Evolutionary conservation across 1,140 invertebrate genomes (phyloP), one percentile per base, ranked within the genome.

Genomic region (Drosophila ohnishii): DNA sequence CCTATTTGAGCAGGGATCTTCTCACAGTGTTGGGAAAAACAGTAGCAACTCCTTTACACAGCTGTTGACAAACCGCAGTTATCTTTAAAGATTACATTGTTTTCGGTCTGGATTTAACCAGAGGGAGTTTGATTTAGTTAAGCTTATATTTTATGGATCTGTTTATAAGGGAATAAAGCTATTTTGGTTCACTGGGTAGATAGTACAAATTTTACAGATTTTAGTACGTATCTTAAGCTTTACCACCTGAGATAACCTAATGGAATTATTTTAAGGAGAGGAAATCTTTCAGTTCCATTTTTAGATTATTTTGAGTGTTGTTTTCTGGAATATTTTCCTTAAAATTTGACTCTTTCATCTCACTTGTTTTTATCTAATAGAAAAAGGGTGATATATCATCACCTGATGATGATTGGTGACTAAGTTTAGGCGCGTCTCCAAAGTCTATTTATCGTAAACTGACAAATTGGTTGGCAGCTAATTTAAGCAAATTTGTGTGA

Each of bases 71-170:
- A n/a, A n/a, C 7, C 11, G 5, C 14, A 44, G 8, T 58, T 70
- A 71, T 70, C 67, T 58, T 3, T 30, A 10, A n/a, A 71, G 65
- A 71, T 71, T 59, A 71, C 35, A 71, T 35, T 71, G 44, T 59
- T 71, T 35, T 45, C 6, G 5, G n/a, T 34, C 14, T 35, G 35
- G 28, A 8, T 40, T 64, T 64, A 14, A 28, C 45, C 32, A 7
- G 45, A 19, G 10, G 19, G 19, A 32, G 22, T 13, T 39, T 56
- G 30, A 3, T 58, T 28, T 48, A n/a, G 34, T 67, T 53, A 70
- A 70, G 40, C 19, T 8, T 14, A 9, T 28, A 50, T 19, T 40
- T 48, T 51, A 67, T 42, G 25, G 10, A 51, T 34, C 2, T 63
- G 57, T 47, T 66, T 37, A 37, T 66, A 47, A 19, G 19, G 9